phyloP scores from a whole-genome alignment of 2,113 vertebrate genomes.

The Psephotus haematonotus region DNA sequence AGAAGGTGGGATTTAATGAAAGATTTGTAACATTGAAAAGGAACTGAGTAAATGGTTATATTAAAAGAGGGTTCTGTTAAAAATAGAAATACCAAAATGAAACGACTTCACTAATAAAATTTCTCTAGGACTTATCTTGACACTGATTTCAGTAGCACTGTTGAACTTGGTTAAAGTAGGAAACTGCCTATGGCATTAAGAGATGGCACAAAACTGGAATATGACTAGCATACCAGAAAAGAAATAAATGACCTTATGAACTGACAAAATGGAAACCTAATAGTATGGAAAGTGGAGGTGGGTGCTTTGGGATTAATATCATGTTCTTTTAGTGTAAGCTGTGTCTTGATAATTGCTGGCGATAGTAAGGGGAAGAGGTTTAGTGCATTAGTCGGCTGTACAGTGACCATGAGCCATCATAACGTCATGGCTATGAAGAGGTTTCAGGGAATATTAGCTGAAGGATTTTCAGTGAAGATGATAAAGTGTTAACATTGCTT shows the following conservation, averaged over 20 bases:
- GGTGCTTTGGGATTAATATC: neutral
- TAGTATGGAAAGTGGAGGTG: neutral
- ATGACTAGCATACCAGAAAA: neutral
- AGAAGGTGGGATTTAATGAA: neutral
- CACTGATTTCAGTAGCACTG: neutral
- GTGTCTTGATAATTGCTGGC: neutral
- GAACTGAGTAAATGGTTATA: neutral
- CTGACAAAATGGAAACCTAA: neutral
- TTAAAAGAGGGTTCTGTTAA: neutral
- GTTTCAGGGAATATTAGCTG: neutral
- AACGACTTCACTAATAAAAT: neutral
- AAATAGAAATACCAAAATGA: neutral
- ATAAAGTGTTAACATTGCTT: conserved; percentile 24
- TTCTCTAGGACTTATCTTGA: neutral
- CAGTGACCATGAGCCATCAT: neutral
- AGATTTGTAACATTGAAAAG: neutral
- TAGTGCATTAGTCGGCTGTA: neutral
- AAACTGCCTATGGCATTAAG: neutral
- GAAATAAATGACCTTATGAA: neutral
- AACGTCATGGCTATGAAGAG: neutral
- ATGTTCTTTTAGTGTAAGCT: neutral
- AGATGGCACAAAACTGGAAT: neutral
- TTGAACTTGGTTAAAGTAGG: neutral
- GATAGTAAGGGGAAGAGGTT: neutral
- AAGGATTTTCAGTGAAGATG: neutral